A percentile compares a stretch with the other conserved stretches of the same genome.
Conservation (phyloP, 2,797 vertebrate species). For the Sebastolobus altivelis region DNA sequence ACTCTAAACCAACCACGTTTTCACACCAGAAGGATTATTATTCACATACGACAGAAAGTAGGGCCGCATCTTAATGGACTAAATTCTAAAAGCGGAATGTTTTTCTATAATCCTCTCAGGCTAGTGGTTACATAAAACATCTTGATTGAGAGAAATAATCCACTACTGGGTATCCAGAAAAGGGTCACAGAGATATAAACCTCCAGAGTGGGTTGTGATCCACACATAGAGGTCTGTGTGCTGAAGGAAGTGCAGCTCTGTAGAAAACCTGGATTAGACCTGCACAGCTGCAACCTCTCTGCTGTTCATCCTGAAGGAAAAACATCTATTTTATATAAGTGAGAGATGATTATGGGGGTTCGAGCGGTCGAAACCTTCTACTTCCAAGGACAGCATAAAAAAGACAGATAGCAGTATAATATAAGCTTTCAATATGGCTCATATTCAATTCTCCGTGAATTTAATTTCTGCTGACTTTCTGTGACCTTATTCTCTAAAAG, state of each 20-base stretch:
- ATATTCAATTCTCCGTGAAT: conserved; percentile 20
- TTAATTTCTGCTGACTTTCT: conserved; percentile 28
- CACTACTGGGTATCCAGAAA: conserved; percentile 72
- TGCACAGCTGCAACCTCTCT: conserved; percentile 24
- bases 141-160: conserved; percentile 83
- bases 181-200: conserved; percentile 70
- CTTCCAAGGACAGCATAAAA: not conserved
- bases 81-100: conserved; percentile 68
- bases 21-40: conserved; percentile 50
- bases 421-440: conserved; percentile 25
- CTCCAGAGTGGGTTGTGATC: conserved; percentile 60
- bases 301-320: conserved; percentile 14
- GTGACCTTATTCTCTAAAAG: conserved; percentile 33
- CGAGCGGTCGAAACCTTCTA: conserved; percentile 1
- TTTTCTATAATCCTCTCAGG: conserved; percentile 78
- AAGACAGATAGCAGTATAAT: not conserved
- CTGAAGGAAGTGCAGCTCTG: conserved; percentile 21
- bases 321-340: conserved; percentile 2
- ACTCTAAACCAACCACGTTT: conserved; percentile 12
- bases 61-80: conserved; percentile 54
- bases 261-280: conserved; percentile 44
- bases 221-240: conserved; percentile 42
- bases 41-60: conserved; percentile 42
- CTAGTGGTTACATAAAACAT: conserved; percentile 78
- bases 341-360: conserved; percentile 1